Evolutionary conservation across 2,888 invertebrate genomes (phyloP).

Genomic region (Leptopterna dolabrata): DNA sequence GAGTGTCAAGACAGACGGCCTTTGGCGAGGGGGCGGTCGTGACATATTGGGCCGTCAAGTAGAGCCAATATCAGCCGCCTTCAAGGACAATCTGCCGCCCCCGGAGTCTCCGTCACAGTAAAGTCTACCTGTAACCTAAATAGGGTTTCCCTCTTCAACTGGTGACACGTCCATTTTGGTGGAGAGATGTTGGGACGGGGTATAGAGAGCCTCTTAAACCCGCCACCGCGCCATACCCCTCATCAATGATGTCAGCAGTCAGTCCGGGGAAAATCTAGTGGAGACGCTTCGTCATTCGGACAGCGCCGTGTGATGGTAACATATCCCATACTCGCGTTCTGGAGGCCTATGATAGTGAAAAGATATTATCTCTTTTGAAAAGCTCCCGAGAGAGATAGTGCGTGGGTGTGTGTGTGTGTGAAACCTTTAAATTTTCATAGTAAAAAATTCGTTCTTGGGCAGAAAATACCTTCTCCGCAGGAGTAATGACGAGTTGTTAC

Average conservation of each 20-base stretch:
- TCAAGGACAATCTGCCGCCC: slow-evolving; percentile 41
- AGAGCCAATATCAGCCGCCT: slow-evolving; percentile 48
- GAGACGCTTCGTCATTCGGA: not conserved
- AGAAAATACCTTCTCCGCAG: too few species aligned
- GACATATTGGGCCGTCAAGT: slow-evolving; percentile 48
- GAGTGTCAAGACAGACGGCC: slow-evolving; percentile 12
- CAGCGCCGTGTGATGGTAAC: not conserved
- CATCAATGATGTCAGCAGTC: slow-evolving; percentile 10
- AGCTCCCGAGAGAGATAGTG: too few species aligned
- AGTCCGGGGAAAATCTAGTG: slow-evolving; percentile 1
- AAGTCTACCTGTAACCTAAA: slow-evolving; percentile 16
- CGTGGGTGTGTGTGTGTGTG: too few species aligned
- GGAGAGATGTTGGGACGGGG: not conserved
- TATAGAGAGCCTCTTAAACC: not conserved
- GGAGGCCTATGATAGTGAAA: too few species aligned
- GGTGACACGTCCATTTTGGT: slow-evolving; percentile 25
- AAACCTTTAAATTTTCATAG: too few species aligned
- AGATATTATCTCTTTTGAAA: too few species aligned
- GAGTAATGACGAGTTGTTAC: too few species aligned
- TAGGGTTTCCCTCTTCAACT: slow-evolving; percentile 35
- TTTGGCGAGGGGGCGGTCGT: not conserved
- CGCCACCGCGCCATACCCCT: not conserved
- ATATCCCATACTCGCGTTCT: too few species aligned
- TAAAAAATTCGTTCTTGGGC: too few species aligned
- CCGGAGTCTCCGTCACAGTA: not conserved